Conservation (phyloP, 2,113 vertebrate species). For the Nycticebus coucang region DNA sequence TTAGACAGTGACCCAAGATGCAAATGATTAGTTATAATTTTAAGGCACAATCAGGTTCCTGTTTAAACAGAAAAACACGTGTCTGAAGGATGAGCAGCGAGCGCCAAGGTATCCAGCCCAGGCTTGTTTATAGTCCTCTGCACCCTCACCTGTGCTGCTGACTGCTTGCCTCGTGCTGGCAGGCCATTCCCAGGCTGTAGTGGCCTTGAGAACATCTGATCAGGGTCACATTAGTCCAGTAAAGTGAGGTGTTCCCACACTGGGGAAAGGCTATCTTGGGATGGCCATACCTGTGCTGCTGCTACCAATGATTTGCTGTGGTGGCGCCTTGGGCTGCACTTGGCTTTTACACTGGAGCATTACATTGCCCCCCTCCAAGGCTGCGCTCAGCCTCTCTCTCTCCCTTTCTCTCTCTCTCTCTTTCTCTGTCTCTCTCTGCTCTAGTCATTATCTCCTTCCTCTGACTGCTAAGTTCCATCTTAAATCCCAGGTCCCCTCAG, state of each 20-base stretch:
- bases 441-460: background rate
- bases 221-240: background rate
- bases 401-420: background rate
- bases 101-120: fast-evolving
- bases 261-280: background rate
- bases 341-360: background rate
- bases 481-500: background rate
- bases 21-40: background rate
- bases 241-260: background rate
- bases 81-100: background rate
- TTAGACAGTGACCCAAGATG: background rate
- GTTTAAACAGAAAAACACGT: background rate
- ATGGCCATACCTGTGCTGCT: background rate
- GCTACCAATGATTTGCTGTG: background rate
- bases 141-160: fast-evolving
- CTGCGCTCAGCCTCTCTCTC: background rate
- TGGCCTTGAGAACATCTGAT: background rate
- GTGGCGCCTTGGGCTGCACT: background rate
- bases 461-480: background rate
- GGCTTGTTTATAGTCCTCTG: background rate
- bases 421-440: fast-evolving
- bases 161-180: background rate
- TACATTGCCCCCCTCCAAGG: no score
- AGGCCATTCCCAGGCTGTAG: background rate
- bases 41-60: background rate